These are phyloP conservation scores for Chionomys nivalis DNA, from an alignment of 2,113 vertebrate genomes.

Conservation along the genomic window DNA sequence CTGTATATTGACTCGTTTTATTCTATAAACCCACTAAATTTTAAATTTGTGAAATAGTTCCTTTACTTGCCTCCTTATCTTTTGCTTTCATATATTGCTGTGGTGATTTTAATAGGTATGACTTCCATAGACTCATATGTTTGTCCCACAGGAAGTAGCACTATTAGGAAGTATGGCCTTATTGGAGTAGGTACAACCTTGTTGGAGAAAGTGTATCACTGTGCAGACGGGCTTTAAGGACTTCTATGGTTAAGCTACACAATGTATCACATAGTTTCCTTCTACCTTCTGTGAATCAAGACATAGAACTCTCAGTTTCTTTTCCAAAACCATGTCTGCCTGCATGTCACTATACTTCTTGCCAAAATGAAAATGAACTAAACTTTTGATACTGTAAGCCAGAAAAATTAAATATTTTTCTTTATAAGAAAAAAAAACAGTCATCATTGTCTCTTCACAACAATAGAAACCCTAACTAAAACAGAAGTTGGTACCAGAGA, in stretches of 20 bases:
- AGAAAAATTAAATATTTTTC: background rate
- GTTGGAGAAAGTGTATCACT: background rate
- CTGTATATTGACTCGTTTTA: background rate
- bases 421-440: no score
- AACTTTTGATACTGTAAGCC: background rate
- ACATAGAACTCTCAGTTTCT: background rate
- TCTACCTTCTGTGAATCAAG: background rate
- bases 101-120: background rate
- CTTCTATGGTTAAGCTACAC: background rate
- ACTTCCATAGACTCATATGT: background rate
- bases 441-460: no score
- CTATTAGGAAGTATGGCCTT: background rate
- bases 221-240: background rate
- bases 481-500: no score
- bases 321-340: background rate
- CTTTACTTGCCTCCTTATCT: background rate
- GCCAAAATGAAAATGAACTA: background rate
- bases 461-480: no score
- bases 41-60: background rate
- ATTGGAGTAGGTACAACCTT: background rate
- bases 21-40: slow-evolving; percentile 32
- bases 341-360: background rate
- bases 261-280: background rate
- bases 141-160: background rate
- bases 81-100: background rate